phyloP scores from a whole-genome alignment of 2,888 invertebrate genomes.

The Trissonchulus latispiculum region DNA sequence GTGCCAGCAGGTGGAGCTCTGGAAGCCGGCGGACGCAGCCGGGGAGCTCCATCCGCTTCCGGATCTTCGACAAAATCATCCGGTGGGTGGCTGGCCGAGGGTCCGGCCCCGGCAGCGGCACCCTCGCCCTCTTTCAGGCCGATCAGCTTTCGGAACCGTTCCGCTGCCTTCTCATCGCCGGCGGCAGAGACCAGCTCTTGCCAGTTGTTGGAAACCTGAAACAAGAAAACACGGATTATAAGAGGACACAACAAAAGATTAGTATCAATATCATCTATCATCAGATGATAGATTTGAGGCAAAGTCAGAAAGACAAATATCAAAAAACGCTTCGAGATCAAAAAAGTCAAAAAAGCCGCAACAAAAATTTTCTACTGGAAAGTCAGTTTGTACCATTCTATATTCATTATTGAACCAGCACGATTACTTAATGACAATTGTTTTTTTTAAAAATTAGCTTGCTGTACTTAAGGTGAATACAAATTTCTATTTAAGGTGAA shows the following conservation, averaged over 20 bases:
- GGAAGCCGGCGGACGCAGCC: not conserved
- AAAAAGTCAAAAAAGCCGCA: too few species aligned
- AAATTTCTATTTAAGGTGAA: too few species aligned
- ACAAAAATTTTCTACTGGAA: too few species aligned
- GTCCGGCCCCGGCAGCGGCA: not conserved
- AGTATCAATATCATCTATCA: not conserved
- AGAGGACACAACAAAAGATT: not conserved
- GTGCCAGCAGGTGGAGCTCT: not conserved
- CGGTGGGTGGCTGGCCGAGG: too few species aligned
- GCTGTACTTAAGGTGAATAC: too few species aligned
- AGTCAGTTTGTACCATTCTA: too few species aligned
- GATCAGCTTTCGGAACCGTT: conserved; percentile 92
- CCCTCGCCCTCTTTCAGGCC: conserved; percentile 62
- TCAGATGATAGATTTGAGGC: not conserved
- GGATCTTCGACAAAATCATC: not conserved
- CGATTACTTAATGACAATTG: too few species aligned
- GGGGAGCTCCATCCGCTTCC: not conserved
- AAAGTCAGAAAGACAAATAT: too few species aligned
- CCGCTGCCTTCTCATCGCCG: conserved; percentile 77
- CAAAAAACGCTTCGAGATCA: too few species aligned
- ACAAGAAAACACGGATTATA: too few species aligned
- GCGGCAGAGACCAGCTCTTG: conserved; percentile 51
- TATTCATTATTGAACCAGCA: too few species aligned
- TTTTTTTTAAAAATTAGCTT: too few species aligned
- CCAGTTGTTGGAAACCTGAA: conserved; percentile 21